phyloP scores from a whole-genome alignment of 2,797 vertebrate genomes.

The Falco berigora region DNA sequence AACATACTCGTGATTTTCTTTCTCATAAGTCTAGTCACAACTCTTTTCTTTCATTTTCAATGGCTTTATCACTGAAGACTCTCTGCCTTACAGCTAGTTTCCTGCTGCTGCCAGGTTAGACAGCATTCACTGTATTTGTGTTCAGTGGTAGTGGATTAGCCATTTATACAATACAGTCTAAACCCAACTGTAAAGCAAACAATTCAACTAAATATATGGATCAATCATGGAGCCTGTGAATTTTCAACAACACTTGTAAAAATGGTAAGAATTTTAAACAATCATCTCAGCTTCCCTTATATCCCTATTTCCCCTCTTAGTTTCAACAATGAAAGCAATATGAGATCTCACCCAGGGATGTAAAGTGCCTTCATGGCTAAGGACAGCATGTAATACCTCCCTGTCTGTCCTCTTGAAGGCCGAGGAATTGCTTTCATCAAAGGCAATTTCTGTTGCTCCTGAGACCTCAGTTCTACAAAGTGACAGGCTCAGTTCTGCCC shows the following conservation, averaged over 20 bases:
- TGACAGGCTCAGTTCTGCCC: neutral
- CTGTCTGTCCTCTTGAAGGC: neutral
- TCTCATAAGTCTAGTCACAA: neutral
- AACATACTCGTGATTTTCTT: neutral
- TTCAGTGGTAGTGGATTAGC: neutral
- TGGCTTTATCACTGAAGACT: neutral
- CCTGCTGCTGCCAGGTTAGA: neutral
- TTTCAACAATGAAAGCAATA: neutral
- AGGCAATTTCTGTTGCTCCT: neutral
- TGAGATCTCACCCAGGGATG: neutral
- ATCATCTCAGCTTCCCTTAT: neutral
- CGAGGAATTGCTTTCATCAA: neutral
- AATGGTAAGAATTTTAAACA: neutral
- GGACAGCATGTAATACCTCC: neutral
- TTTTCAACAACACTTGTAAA: neutral
- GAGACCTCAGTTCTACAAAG: neutral
- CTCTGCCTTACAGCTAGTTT: neutral
- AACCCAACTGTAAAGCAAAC: neutral
- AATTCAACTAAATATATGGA: slow-evolving; percentile 45
- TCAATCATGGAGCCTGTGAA: neutral
- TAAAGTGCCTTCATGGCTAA: neutral
- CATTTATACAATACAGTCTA: slow-evolving; percentile 32
- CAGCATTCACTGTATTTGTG: neutral
- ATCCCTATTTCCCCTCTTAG: neutral
- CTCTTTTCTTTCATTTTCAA: neutral